Conservation (phyloP, 2,797 vertebrate species). For the Eidolon dupreanum region DNA sequence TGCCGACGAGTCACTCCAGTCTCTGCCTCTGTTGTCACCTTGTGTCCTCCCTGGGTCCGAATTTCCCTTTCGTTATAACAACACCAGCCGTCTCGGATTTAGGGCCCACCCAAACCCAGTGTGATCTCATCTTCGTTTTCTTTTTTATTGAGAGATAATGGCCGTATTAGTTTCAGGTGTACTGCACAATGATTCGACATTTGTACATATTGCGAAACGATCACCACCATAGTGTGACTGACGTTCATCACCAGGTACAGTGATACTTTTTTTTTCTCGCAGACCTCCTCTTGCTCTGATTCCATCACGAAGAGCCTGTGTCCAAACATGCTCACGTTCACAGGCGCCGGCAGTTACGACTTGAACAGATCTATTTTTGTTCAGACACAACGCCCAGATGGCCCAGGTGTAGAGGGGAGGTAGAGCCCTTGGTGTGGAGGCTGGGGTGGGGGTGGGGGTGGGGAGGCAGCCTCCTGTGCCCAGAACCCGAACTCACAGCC, state of each 20-base stretch:
- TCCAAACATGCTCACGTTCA: background rate
- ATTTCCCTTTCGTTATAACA: background rate
- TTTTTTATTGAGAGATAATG: background rate
- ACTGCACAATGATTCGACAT: background rate
- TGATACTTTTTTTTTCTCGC: background rate
- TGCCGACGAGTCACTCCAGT: background rate
- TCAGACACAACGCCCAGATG: background rate
- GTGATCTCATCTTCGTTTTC: background rate
- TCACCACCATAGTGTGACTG: background rate
- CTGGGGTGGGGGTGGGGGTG: too few relatives aligned
- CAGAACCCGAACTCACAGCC: background rate
- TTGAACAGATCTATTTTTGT: background rate
- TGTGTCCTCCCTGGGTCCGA: accelerated
- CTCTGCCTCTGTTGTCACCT: background rate
- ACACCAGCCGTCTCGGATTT: background rate
- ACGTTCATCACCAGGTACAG: background rate
- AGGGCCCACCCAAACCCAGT: background rate
- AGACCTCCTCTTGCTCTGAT: background rate
- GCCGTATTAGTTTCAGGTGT: background rate
- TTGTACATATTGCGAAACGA: background rate
- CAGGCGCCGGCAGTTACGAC: background rate
- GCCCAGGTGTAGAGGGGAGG: background rate
- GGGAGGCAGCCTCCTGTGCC: background rate
- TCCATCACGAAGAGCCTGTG: background rate
- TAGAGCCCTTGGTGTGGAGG: background rate